These are phyloP conservation scores for Ischnura elegans DNA, from an alignment of 2,888 invertebrate species.

Conservation along the genomic window DNA sequence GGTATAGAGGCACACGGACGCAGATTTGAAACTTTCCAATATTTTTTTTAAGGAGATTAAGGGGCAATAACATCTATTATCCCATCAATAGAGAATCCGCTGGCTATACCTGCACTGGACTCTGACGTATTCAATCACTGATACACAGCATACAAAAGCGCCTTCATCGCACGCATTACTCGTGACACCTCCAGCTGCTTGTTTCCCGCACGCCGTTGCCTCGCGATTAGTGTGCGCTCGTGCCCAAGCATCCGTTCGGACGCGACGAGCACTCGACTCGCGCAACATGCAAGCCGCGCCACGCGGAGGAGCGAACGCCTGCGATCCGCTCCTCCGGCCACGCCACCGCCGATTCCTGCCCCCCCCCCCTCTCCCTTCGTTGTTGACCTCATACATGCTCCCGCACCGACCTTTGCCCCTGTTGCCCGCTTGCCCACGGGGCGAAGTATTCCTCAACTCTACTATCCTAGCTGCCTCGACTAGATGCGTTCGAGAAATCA, in stretches of 20 bases:
- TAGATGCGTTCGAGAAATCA: no score
- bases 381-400: neutral
- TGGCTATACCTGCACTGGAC: no score
- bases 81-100: no score
- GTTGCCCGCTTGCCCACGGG: neutral
- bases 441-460: neutral
- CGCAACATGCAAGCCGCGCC: neutral
- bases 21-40: no score
- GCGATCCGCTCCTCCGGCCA: neutral
- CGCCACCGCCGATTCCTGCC: neutral
- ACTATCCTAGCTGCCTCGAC: neutral
- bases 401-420: neutral
- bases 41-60: no score
- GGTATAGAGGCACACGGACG: no score
- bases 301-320: neutral
- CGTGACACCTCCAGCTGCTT: conserved; percentile 36
- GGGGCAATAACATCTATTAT: no score
- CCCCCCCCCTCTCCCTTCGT: neutral
- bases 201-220: neutral
- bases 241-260: neutral
- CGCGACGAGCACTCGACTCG: neutral
- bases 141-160: neutral
- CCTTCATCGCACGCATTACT: neutral
- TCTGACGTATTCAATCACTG: no score
- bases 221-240: neutral